Percentiles rank a stretch among this genome's conserved stretches.
Conservation (phyloP, 1,140 invertebrate genomes). For the Laupala kohalensis region DNA sequence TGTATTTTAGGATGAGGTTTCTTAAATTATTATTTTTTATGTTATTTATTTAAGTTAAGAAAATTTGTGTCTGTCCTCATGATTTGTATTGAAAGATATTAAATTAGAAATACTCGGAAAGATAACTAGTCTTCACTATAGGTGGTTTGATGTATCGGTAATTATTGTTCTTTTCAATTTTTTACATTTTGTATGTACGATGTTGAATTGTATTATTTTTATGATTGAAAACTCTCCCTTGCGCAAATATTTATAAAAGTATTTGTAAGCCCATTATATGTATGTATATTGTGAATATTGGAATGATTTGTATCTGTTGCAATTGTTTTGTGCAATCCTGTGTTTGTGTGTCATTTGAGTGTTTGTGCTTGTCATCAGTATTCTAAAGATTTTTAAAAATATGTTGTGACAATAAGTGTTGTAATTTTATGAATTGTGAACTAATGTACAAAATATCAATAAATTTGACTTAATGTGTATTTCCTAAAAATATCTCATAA, state of each 20-base stretch:
- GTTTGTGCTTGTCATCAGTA: slow-evolving; percentile 2
- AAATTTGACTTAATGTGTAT: background rate
- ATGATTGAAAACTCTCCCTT: no score
- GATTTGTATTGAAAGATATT: no score
- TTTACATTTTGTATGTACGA: no score
- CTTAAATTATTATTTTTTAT: no score
- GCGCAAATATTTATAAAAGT: background rate
- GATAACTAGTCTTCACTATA: no score
- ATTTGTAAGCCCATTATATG: background rate
- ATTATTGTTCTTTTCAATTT: no score
- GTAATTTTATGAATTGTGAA: slow-evolving; percentile 4
- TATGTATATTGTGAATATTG: background rate
- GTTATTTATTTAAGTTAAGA: no score
- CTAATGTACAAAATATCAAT: slow-evolving; percentile 4
- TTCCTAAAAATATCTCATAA: background rate
- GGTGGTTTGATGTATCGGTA: no score
- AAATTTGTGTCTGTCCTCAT: no score
- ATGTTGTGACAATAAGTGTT: slow-evolving; percentile 10
- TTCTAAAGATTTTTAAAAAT: background rate
- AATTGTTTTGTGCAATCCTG: background rate
- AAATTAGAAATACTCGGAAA: no score
- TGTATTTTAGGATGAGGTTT: no score
- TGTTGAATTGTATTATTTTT: background rate
- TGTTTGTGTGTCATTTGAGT: background rate
- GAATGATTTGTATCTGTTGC: background rate